Evolutionary conservation across 1,140 invertebrate species (phyloP).

Genomic region (Melitaea cinxia): DNA sequence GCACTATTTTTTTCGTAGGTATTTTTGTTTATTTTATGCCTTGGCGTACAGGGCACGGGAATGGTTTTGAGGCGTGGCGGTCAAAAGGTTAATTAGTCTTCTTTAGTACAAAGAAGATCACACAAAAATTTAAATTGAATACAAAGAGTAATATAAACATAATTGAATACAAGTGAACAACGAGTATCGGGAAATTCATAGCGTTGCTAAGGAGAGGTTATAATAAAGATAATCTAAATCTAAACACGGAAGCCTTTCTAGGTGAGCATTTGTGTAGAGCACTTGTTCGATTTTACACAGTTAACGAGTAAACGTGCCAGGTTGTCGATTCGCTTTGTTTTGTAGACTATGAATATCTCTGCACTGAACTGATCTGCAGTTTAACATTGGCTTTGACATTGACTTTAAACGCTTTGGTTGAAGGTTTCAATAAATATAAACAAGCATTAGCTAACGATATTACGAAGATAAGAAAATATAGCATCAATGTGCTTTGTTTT

Average conservation of each 20-base stretch:
- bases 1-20: too few relatives aligned
- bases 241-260: slow-evolving; percentile 29
- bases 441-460: neutral
- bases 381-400: slow-evolving; percentile 7
- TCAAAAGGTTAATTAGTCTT: too few relatives aligned
- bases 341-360: neutral
- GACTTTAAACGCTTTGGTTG: neutral
- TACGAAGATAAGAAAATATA: neutral
- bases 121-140: too few relatives aligned
- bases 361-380: neutral
- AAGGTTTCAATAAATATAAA: neutral
- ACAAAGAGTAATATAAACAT: neutral
- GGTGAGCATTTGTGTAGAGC: slow-evolving; percentile 7
- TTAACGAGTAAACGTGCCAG: slow-evolving; percentile 12
- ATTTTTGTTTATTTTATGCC: too few relatives aligned
- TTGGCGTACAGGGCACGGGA: too few relatives aligned
- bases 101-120: neutral
- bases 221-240: slow-evolving; percentile 6
- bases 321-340: neutral
- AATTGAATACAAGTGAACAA: neutral
- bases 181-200: neutral
- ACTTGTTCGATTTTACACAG: slow-evolving; percentile 27
- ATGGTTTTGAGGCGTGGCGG: too few relatives aligned
- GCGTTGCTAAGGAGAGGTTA: slow-evolving; percentile 11
- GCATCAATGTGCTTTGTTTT: neutral